phyloP scores from a whole-genome alignment of 2,888 invertebrate species.

The Latheticus oryzae region DNA sequence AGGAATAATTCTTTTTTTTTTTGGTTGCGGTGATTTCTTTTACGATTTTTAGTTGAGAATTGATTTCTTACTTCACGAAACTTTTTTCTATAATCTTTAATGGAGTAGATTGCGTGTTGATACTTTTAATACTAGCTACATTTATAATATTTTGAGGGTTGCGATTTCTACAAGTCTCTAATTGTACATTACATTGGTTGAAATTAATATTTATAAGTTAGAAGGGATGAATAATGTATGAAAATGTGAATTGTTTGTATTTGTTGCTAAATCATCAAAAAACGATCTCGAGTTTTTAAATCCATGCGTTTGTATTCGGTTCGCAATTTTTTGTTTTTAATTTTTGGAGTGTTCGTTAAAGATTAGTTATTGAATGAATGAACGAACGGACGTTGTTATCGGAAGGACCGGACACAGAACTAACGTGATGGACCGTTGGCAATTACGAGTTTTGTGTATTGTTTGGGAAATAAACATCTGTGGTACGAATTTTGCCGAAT shows the following conservation, averaged over 20 bases:
- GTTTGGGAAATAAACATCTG: slow-evolving; percentile 13
- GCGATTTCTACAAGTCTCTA: slow-evolving; percentile 14
- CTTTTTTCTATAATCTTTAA: not conserved
- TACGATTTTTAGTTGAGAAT: too few relatives aligned
- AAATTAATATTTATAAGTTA: slow-evolving; percentile 22
- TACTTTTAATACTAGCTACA: slow-evolving; percentile 15
- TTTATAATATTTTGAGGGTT: slow-evolving; percentile 21
- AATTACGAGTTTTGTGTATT: slow-evolving; percentile 28
- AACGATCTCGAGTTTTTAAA: too few relatives aligned
- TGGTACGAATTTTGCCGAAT: slow-evolving; percentile 7
- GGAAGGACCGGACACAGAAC: slow-evolving; percentile 4
- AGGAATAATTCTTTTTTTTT: too few relatives aligned
- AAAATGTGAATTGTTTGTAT: not conserved
- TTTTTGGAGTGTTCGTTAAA: slow-evolving; percentile 27
- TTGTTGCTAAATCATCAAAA: too few relatives aligned
- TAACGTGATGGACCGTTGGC: slow-evolving; percentile 5
- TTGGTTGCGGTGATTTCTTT: too few relatives aligned
- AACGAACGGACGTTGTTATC: slow-evolving; percentile 13
- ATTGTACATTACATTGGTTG: slow-evolving; percentile 25
- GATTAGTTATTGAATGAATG: slow-evolving; percentile 36
- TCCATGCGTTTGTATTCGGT: too few relatives aligned
- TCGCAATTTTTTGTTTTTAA: slow-evolving; percentile 13
- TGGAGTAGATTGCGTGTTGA: slow-evolving; percentile 14
- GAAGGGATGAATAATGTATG: slow-evolving; percentile 21
- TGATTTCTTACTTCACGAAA: too few relatives aligned